These are phyloP conservation scores for Agapostemon virescens DNA, from an alignment of 2,888 invertebrate genomes.

Conservation along the genomic window DNA sequence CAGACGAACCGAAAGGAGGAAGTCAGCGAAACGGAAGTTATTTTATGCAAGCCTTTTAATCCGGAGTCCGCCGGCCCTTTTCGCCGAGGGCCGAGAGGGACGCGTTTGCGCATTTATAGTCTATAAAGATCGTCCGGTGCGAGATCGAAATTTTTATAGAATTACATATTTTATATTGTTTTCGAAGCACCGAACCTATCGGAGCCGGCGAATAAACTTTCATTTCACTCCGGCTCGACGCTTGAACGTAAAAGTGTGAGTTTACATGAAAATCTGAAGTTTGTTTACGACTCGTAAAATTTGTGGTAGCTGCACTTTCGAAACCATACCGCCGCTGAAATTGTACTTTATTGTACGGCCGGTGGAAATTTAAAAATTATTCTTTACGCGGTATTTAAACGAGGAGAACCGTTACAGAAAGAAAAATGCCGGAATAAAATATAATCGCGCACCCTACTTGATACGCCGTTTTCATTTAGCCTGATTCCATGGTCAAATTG, in stretches of 20 bases:
- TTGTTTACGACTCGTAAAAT: neutral
- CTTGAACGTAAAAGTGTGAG: neutral
- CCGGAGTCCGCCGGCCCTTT: neutral
- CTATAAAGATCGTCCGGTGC: neutral
- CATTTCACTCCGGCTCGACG: neutral
- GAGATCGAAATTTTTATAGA: neutral
- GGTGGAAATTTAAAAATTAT: neutral
- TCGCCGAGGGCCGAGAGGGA: neutral
- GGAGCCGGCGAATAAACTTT: neutral
- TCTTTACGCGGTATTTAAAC: neutral
- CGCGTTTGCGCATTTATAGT: neutral
- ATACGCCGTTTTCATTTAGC: neutral
- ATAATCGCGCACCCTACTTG: too few species aligned
- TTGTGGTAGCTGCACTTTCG: neutral
- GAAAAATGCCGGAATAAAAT: neutral
- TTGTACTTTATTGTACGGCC: neutral
- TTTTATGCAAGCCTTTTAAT: neutral
- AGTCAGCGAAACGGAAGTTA: conserved; percentile 6
- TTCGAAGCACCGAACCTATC: neutral
- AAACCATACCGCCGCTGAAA: neutral
- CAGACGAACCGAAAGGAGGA: neutral
- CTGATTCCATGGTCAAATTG: neutral
- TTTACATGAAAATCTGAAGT: neutral
- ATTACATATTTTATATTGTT: conserved; percentile 9
- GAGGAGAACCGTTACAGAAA: neutral